Conservation (phyloP, 2,797 vertebrate species). For the Cryptoblepharus egeriae region DNA sequence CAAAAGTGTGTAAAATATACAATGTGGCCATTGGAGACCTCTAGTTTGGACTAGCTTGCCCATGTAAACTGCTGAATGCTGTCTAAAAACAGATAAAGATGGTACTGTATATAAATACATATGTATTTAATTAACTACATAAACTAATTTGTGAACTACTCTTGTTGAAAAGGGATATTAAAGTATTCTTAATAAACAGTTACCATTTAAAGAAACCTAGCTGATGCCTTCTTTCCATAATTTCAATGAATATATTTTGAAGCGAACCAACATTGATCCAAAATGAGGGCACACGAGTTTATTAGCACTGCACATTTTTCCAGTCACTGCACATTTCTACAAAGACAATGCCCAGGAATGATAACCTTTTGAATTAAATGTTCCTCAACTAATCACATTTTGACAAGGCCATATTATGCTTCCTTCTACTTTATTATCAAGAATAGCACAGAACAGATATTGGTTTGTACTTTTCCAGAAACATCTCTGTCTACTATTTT, state of each 20-base stretch:
- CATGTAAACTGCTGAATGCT: too few relatives aligned
- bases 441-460: background rate
- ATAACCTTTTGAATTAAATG: background rate
- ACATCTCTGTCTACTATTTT: background rate
- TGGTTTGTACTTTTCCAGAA: background rate
- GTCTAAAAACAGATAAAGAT: too few relatives aligned
- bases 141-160: too few relatives aligned
- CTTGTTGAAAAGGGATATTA: too few relatives aligned
- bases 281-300: background rate
- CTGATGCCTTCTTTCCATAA: background rate
- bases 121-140: too few relatives aligned
- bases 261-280: background rate
- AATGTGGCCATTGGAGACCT: too few relatives aligned
- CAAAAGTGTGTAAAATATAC: too few relatives aligned
- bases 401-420: background rate
- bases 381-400: background rate
- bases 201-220: background rate
- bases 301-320: background rate
- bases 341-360: background rate
- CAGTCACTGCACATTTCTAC: background rate
- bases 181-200: too few relatives aligned
- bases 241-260: background rate
- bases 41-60: too few relatives aligned
- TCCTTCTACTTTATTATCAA: background rate
- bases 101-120: too few relatives aligned